Conservation (phyloP, 2,113 vertebrate genomes). For the Saccopteryx bilineata region DNA sequence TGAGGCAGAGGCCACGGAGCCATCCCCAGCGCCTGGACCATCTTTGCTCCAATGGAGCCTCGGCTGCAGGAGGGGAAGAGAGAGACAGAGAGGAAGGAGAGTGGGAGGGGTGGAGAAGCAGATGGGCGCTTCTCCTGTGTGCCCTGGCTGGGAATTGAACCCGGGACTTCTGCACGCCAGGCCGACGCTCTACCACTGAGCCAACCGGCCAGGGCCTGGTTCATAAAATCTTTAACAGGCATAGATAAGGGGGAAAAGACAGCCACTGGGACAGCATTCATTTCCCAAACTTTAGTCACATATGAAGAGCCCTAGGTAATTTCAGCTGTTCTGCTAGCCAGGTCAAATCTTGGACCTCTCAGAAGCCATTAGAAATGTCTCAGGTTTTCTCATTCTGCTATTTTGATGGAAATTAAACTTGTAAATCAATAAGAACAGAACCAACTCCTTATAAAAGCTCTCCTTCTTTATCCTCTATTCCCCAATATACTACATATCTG, state of each 20-base stretch:
- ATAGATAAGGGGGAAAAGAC: not conserved
- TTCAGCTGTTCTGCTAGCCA: not conserved
- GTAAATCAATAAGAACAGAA: conserved; percentile 58
- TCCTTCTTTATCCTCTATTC: not conserved
- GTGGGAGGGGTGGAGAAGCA: too few relatives aligned
- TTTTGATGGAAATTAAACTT: conserved; percentile 67
- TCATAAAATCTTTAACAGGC: not conserved
- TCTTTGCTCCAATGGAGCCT: too few relatives aligned
- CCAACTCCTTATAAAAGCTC: not conserved
- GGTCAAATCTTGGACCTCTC: conserved; percentile 1
- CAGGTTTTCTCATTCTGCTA: conserved; percentile 34
- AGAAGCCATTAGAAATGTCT: conserved; percentile 45
- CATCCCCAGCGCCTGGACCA: too few relatives aligned
- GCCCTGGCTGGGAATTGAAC: too few relatives aligned
- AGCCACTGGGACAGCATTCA: not conserved
- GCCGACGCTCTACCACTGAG: too few relatives aligned
- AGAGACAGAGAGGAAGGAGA: too few relatives aligned
- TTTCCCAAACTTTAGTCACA: conserved; percentile 11
- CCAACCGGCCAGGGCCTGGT: too few relatives aligned
- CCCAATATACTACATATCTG: not conserved
- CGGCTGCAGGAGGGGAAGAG: too few relatives aligned
- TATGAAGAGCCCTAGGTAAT: not conserved
- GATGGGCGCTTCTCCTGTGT: too few relatives aligned
- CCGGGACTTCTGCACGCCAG: too few relatives aligned
- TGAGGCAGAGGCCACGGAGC: too few relatives aligned